Evolutionary conservation across 2,797 vertebrate species (phyloP), one percentile per base, ranked within the genome.

Genomic region (Parauchenoglanis ngamensis): DNA sequence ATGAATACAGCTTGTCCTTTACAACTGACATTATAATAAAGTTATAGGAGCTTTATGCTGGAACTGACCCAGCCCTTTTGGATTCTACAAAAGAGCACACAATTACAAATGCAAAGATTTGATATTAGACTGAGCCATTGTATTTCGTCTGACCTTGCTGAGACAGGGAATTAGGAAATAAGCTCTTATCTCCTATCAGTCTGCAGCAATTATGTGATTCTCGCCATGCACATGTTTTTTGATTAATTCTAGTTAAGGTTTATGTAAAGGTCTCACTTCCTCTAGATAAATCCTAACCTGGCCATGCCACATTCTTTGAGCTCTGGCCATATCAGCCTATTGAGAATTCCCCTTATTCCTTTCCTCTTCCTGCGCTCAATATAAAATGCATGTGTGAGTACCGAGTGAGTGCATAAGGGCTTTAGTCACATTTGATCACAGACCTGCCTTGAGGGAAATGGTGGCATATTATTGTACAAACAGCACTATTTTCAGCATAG

Each of bases 311-410:
- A 40, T 85, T 88, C 10, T 80, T 40, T 65, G 67, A 81, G 67
- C 83, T 81, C 44, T n/a, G 31, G 31, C 23, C 44, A 88, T 75
- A 63, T 57, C 49, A 63, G 56, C 28, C 57, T n/a, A 49, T 44
- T 35, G 35, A 88, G 44, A 81, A 81, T 78, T 82, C 63, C 76
- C 44, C 88, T 56, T 59, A 59, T 59, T 77, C 80, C 44, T 61
- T 54, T 72, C 19, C 61, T 87, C 59, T 80, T 76, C 31, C 78
- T 67, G 59, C 21, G 28, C 81, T 70, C 31, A 83, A 63, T 90
- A 85, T 84, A 61, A 87, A 77, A 89, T 90, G 91, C 89, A 91
- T 87, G 91, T 92, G 86, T 83, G 78, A 89, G 81, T 85, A 92
- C 46, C 82, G 80, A 72, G 83, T 46, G 46, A 85, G 83, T 83